Base-by-base conservation (phyloP, 2,113 vertebrate species). In the Entosphenus tridentatus region DNA sequence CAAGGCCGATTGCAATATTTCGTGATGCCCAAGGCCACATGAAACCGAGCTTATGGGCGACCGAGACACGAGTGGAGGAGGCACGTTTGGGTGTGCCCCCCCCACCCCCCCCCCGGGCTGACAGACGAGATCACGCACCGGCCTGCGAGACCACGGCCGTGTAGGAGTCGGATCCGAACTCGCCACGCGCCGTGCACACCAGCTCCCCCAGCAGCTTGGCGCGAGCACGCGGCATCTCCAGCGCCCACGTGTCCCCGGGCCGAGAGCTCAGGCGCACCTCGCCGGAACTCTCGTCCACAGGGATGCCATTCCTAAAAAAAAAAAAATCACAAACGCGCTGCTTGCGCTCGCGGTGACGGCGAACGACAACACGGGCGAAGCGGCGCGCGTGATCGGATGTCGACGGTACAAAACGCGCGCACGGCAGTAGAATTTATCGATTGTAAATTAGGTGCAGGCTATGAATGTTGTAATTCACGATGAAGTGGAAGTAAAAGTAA, bases 191-290 rank as follows among this genome's bases (percentile, higher is more conserved):
- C 57, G 82, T 76, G 69, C 88, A 95, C 72, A 74, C 71, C 72
- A 96, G 79, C n/a, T 80, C 75, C 57, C 89, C 91, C 0, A 78
- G 21, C 0, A 89, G 86, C 13, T 77, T 74, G n/a, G 12, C 78
- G 74, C 80, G 83, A 72, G 88, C 83, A 2, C 72, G 77, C 72
- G 82, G 78, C 71, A 98, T 80, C 72, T 73, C 80, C 72, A 96
- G 81, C 2, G 82, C 83, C 77, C 96, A 87, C 75, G 93, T 89
- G 77, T 90, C 81, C 0, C 96, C 91, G 1, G 96, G 91, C 0
- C 86, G 86, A 86, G 92, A 91, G 56, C 71, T 82, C 80, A 87
- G 78, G 78, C 96, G 86, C 0, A 82, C 89, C 1, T 76, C 57
- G 21, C 83, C 84, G 0, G 82, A 78, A 68, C 79, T 79, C 2